phyloP scores from a whole-genome alignment of 2,888 invertebrate species.

The Beris morrisii region DNA sequence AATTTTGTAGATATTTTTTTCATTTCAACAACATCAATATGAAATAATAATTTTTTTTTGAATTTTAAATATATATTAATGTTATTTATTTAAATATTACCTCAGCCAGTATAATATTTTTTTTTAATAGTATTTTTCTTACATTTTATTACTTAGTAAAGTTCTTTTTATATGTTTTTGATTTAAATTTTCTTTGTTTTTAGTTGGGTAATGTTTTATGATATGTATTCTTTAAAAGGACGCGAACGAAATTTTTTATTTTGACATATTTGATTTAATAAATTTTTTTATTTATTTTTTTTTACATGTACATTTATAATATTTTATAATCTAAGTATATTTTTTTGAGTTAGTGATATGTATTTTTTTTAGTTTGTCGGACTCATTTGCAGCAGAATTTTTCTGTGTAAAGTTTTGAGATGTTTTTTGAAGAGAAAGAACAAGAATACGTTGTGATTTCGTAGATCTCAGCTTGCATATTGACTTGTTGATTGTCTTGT shows the following conservation, averaged over 20 bases:
- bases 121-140: constrained; percentile 23
- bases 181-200: constrained; percentile 15
- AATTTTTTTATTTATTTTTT: too few species aligned
- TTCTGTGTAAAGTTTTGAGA: too few species aligned
- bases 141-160: constrained; percentile 26
- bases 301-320: too few species aligned
- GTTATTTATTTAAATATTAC: constrained; percentile 31
- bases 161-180: constrained; percentile 20
- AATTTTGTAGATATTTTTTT: background rate
- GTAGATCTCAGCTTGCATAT: too few species aligned
- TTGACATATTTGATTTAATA: too few species aligned
- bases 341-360: too few species aligned
- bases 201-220: background rate
- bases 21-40: constrained; percentile 30
- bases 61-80: constrained; percentile 8
- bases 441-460: too few species aligned
- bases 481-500: too few species aligned
- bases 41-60: constrained; percentile 21
- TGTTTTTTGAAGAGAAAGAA: too few species aligned
- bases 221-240: constrained; percentile 19
- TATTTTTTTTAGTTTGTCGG: too few species aligned
- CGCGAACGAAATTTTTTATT: background rate
- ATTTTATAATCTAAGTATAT: too few species aligned
- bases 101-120: constrained; percentile 39
- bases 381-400: too few species aligned